Base-by-base conservation (phyloP, 1,140 invertebrate genomes). In the Hetaerina americana region DNA sequence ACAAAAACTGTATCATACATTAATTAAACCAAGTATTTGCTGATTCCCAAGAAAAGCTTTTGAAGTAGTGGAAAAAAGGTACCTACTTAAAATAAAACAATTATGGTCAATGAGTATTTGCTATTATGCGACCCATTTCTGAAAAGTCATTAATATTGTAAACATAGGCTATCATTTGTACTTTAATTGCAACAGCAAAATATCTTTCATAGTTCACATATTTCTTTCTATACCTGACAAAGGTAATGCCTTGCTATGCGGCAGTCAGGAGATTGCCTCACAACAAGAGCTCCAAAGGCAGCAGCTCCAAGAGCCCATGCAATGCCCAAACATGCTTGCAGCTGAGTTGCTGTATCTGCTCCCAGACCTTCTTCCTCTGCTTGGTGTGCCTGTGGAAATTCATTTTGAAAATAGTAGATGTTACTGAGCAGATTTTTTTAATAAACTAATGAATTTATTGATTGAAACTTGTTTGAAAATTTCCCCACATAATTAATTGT, bases 201-300 rank as follows among this genome's bases (percentile, higher is more conserved):
- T n/a, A n/a, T n/a, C n/a, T n/a, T n/a, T n/a, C n/a, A n/a, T n/a
- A n/a, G n/a, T n/a, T n/a, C n/a, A n/a, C n/a, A n/a, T n/a, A n/a
- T n/a, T n/a, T n/a, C n/a, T n/a, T n/a, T 31, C 8, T 66, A 8
- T 80, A 76, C 76, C 73, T 83, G 86, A 68, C 89, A 92, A 0
- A 95, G 84, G 79, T 95, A 94, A 78, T 95, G 92, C 26, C 92
- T 81, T 0, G 91, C 92, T 68, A 95, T 93, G 66, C 91, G 84
- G 78, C 93, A 95, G 77, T 95, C 92, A 12, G 88, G 87, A 66
- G 87, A 92, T 76, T 92, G 92, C 77, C 90, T 88, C 1, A 94
- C 86, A 0, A 94, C 89, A 27, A 95, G 83, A 69, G 92, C 84
- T 22, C 94, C 93, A 77, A 94, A 93, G 0, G 88, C 87, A 5